These are phyloP conservation scores for Dasyornis broadbenti DNA, from an alignment of 2,113 vertebrate species.

Conservation along the genomic window DNA sequence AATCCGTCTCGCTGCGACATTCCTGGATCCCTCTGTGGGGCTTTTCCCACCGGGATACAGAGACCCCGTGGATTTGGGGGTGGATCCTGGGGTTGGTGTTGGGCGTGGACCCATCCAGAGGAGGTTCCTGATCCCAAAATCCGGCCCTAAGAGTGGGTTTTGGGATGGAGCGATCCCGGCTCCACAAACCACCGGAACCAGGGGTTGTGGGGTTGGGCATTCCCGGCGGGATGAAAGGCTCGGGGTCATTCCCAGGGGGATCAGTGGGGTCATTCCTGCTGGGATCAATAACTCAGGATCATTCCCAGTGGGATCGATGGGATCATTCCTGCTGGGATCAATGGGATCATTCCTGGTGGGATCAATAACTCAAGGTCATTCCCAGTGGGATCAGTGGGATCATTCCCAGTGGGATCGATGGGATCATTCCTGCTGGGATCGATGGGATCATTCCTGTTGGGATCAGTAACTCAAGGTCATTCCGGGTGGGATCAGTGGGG, in stretches of 20 bases:
- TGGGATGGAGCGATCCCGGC: neutral
- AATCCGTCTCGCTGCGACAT: accelerated
- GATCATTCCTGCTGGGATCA: neutral
- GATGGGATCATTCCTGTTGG: no score
- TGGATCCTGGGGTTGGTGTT: neutral
- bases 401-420: neutral
- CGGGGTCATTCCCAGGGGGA: neutral
- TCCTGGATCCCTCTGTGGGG: neutral
- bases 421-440: neutral
- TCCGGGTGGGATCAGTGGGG: neutral
- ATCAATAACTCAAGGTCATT: neutral
- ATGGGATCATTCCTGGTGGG: no score
- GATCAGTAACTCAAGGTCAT: neutral
- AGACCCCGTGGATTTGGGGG: neutral
- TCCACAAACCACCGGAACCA: accelerated
- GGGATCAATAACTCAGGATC: neutral
- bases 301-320: neutral
- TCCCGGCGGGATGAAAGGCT: neutral
- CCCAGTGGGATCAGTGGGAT: neutral
- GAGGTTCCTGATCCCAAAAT: neutral
- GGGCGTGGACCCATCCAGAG: neutral
- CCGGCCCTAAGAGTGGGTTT: neutral
- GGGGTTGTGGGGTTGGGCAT: neutral
- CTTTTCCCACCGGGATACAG: no score
- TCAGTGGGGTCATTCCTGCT: neutral